Evolutionary conservation across 2,113 vertebrate species (phyloP).

Genomic region (Seriola aureovittata): DNA sequence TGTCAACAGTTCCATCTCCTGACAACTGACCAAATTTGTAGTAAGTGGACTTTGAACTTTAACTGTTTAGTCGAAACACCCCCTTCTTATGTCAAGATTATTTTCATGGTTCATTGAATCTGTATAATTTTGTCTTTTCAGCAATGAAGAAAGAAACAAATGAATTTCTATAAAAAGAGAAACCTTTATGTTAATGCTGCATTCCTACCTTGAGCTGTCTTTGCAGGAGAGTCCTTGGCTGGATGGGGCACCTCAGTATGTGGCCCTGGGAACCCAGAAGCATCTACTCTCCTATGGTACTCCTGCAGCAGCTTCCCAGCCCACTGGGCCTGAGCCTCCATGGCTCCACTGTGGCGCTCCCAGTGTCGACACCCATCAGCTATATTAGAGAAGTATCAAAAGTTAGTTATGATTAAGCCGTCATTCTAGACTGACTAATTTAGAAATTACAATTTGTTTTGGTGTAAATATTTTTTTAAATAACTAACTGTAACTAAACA

Average conservation of each 20-base stretch:
- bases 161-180: neutral
- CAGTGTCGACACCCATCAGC: constrained; percentile 90
- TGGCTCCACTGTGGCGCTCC: constrained; percentile 92
- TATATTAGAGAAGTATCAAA: constrained; percentile 11
- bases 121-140: neutral
- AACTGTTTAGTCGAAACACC: neutral
- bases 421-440: neutral
- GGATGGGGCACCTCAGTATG: constrained; percentile 51
- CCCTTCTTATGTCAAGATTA: neutral
- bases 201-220: constrained; percentile 67
- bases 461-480: too few species aligned
- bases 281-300: constrained; percentile 88
- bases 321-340: constrained; percentile 95
- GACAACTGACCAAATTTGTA: neutral
- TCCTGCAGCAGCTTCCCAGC: constrained; percentile 90
- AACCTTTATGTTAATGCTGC: neutral
- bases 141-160: neutral
- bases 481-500: too few species aligned
- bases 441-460: neutral
- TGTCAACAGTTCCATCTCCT: neutral
- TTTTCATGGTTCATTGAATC: neutral
- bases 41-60: neutral
- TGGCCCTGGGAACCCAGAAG: constrained; percentile 77
- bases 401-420: neutral
- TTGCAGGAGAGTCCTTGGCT: constrained; percentile 81